These are phyloP conservation scores for Apocrypta bakeri DNA, from an alignment of 1,140 invertebrate species.

Conservation along the genomic window DNA sequence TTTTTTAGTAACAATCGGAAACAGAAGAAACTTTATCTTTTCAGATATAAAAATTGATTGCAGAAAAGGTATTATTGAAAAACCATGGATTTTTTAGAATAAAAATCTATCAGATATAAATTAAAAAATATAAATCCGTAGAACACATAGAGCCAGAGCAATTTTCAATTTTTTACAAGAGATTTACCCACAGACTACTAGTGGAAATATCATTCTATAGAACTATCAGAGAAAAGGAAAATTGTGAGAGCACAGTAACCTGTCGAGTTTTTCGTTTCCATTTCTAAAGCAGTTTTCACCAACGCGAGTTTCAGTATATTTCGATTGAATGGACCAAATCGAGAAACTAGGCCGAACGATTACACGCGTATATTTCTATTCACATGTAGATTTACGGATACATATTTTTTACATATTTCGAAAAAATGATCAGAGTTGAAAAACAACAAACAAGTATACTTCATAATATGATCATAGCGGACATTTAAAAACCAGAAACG, in stretches of 20 bases:
- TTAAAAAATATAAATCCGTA: background rate
- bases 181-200: background rate
- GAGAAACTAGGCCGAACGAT: conserved; percentile 40
- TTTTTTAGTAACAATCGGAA: too few relatives aligned
- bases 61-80: too few relatives aligned
- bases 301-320: conserved; percentile 7
- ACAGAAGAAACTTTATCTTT: too few relatives aligned
- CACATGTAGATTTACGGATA: background rate
- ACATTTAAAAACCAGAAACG: too few relatives aligned
- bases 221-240: background rate
- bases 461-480: too few relatives aligned
- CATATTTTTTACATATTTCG: too few relatives aligned
- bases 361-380: conserved; percentile 10
- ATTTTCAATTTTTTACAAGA: background rate
- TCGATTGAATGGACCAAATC: conserved; percentile 49
- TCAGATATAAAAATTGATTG: too few relatives aligned
- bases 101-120: background rate
- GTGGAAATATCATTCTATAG: background rate
- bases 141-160: background rate
- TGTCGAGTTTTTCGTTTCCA: conserved; percentile 53
- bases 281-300: conserved; percentile 46
- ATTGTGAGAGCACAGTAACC: conserved; percentile 15
- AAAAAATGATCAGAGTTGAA: too few relatives aligned
- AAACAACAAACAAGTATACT: too few relatives aligned
- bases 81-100: too few relatives aligned